Evolutionary conservation across 2,113 vertebrate species (phyloP), one percentile per base, ranked within the genome.

Genomic region (Pseudopodoces humilis): DNA sequence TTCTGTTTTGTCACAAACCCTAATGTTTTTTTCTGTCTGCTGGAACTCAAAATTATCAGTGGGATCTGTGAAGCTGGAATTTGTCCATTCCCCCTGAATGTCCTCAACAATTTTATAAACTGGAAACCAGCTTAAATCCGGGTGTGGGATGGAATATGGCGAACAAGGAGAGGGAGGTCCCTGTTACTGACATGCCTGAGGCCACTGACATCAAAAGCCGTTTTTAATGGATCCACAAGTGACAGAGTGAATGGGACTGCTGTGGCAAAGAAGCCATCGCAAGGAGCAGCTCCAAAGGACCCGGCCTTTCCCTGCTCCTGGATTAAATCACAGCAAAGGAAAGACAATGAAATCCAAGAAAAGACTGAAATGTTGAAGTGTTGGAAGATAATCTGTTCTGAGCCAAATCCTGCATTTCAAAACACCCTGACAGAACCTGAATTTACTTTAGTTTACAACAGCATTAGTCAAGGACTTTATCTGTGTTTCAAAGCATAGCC

Each of bases 381-480:
- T 52, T 39, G 60, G 68, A 80, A 93, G 90, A 90, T 92, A 95
- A 96, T 93, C 95, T 94, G 68, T 83, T 86, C 68, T 93, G 88
- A 94, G 95, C 64, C 56, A 96, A 93, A 95, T 92, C 83, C 83
- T 75, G 76, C 83, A 76, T 90, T 97, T 85, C 79, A 86, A 97
- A 96, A 83, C 72, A 50, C 21, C 52, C 86, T 70, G 90, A 39
- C 58, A 75, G 59, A 86, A 83, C 41, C 50, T 74, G 83, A 81
- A 79, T 91, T 78, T 85, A 24, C 82, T 91, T 94, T 19, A 28
- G 53, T 72, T 85, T 79, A 31, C 78, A 83, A 10, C 47, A 63
- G 83, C 83, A 63, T 96, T 90, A 88, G 79, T 88, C 71, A 86
- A 43, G 56, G 83, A 63, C 60, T 81, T 93, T 17, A 46, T 88